phyloP scores from a whole-genome alignment of 2,888 invertebrate genomes.

The Erebia aethiops region DNA sequence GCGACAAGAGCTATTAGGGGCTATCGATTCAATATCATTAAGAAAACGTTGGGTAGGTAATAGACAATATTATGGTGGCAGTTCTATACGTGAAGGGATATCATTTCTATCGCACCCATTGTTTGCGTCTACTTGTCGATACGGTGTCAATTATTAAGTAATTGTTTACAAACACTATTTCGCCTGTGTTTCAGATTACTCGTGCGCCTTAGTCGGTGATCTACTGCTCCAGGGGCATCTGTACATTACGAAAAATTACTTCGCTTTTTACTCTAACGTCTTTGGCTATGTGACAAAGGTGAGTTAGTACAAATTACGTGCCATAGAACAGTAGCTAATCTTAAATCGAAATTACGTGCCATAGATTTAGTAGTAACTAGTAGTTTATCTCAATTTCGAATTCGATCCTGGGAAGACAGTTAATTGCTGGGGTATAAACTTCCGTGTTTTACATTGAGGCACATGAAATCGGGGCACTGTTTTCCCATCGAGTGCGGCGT shows the following conservation, averaged over 20 bases:
- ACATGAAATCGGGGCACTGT: no score
- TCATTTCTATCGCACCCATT: not conserved
- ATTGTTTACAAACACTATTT: not conserved
- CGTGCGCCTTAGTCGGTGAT: conserved; percentile 95
- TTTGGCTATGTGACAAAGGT: conserved; percentile 97
- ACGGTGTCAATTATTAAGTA: not conserved
- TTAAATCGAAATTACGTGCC: not conserved
- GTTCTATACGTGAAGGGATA: not conserved
- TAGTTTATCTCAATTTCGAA: not conserved
- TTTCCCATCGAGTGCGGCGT: no score
- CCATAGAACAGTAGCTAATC: not conserved
- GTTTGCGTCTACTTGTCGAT: not conserved
- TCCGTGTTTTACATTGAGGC: no score
- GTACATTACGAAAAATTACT: conserved; percentile 96
- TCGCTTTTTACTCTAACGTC: conserved; percentile 98
- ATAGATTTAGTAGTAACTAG: not conserved
- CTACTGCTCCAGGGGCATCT: conserved; percentile 96
- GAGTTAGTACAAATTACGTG: conserved; percentile 50
- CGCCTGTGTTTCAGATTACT: conserved; percentile 86
- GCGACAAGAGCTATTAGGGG: no score
- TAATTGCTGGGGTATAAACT: no score
- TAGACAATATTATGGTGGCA: not conserved
- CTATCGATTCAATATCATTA: no score
- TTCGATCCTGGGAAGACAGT: no score
- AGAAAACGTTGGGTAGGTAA: no score